Conservation (phyloP, 2,113 vertebrate genomes). For the Scomber colias region DNA sequence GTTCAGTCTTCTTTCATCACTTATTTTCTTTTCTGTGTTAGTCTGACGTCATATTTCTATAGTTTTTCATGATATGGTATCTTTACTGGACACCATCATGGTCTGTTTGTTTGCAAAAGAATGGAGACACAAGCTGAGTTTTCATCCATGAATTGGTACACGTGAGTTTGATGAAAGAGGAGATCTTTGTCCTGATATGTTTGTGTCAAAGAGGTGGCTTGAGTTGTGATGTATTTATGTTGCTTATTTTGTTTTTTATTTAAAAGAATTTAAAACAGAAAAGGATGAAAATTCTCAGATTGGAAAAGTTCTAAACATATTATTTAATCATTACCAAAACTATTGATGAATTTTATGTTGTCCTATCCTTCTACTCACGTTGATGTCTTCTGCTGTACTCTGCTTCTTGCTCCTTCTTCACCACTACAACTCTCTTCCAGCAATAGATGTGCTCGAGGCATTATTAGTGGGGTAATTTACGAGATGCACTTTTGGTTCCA, state of each 20-base stretch:
- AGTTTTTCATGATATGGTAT: constrained; percentile 16
- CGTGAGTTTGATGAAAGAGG: background rate
- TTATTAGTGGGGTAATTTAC: too few species aligned
- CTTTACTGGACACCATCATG: constrained; percentile 2
- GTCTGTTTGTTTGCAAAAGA: constrained; percentile 17
- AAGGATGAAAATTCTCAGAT: background rate
- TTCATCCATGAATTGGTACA: background rate
- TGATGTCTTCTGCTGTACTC: too few species aligned
- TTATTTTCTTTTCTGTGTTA: background rate
- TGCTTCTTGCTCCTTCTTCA: too few species aligned
- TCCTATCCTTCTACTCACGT: too few species aligned
- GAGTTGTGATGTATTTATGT: too few species aligned
- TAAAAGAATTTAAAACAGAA: background rate
- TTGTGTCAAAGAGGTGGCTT: background rate
- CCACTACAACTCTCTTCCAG: too few species aligned
- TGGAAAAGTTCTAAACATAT: background rate
- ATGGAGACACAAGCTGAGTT: background rate
- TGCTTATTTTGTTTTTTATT: too few species aligned
- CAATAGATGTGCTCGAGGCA: too few species aligned
- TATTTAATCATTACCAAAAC: background rate
- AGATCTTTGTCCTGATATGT: constrained; percentile 2
- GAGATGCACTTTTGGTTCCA: too few species aligned
- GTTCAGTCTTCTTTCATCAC: constrained; percentile 19
- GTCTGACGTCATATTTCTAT: constrained; percentile 15
- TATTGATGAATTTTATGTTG: too few species aligned